These are phyloP conservation scores for Andrena cerasifolii DNA, from an alignment of 1,140 invertebrate genomes.

Conservation along the genomic window DNA sequence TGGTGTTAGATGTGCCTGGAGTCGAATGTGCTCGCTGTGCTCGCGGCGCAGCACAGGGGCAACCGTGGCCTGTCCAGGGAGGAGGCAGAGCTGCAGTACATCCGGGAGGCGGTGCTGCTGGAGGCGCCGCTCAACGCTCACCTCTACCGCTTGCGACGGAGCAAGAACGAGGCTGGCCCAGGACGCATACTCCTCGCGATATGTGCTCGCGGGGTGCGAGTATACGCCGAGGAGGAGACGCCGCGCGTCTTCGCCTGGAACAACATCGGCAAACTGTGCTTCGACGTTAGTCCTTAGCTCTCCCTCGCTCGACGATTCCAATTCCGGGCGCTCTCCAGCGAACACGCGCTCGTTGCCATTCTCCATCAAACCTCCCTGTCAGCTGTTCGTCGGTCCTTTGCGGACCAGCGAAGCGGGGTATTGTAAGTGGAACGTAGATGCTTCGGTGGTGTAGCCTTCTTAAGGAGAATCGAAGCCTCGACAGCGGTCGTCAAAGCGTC, in stretches of 20 bases:
- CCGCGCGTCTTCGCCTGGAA: slow-evolving; percentile 93
- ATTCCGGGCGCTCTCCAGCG: no score
- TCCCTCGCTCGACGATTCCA: no score
- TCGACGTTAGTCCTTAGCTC: slow-evolving; percentile 87
- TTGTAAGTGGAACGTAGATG: no score
- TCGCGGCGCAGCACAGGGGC: slow-evolving; percentile 86
- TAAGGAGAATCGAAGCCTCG: no score
- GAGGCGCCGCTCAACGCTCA: slow-evolving; percentile 96
- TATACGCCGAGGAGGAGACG: slow-evolving; percentile 88
- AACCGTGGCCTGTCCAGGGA: slow-evolving; percentile 88
- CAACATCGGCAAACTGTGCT: slow-evolving; percentile 95
- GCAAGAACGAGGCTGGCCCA: slow-evolving; percentile 89
- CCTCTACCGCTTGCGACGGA: slow-evolving; percentile 92
- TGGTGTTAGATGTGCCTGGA: slow-evolving; percentile 80
- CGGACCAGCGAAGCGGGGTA: no score
- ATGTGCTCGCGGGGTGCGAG: slow-evolving; percentile 92
- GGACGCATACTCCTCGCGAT: slow-evolving; percentile 91
- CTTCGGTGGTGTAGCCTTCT: no score
- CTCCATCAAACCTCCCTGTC: no score
- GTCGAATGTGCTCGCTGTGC: slow-evolving; percentile 84
- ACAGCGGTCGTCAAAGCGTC: no score
- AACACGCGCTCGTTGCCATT: no score
- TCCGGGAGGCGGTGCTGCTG: slow-evolving; percentile 92
- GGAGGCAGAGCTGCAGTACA: slow-evolving; percentile 93
- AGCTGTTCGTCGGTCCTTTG: no score